phyloP scores from a whole-genome alignment of 2,888 invertebrate genomes.

The Druceiella hillmani region DNA sequence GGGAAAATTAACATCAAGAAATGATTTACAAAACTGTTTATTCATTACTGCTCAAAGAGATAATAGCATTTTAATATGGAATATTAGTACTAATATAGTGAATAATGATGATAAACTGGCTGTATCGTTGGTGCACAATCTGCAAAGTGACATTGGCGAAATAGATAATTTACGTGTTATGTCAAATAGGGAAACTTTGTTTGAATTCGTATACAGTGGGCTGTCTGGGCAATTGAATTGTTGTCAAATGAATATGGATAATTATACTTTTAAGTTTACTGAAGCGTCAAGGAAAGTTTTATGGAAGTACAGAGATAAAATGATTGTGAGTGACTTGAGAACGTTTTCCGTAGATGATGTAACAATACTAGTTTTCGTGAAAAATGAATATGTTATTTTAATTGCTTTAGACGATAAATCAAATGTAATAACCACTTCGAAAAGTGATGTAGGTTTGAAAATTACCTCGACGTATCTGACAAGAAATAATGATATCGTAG shows the following conservation, averaged over 20 bases:
- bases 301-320: conserved; percentile 38
- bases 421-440: conserved; percentile 29
- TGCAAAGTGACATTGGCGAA: conserved; percentile 28
- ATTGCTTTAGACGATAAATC: conserved; percentile 30
- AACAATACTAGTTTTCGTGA: conserved; percentile 32
- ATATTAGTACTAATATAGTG: conserved; percentile 21
- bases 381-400: conserved; percentile 37
- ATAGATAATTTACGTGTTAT: conserved; percentile 33
- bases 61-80: conserved; percentile 35
- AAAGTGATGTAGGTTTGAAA: conserved; percentile 38
- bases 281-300: conserved; percentile 24
- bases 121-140: conserved; percentile 24
- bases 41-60: conserved; percentile 40
- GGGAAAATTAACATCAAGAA: conserved; percentile 28
- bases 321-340: conserved; percentile 30
- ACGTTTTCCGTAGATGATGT: conserved; percentile 27
- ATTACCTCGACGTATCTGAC: too few relatives aligned
- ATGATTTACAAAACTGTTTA: conserved; percentile 27
- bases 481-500: too few relatives aligned
- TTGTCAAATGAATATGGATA: conserved; percentile 28
- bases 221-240: conserved; percentile 31
- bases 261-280: conserved; percentile 25
- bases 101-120: conserved; percentile 18
- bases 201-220: conserved; percentile 32
- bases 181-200: conserved; percentile 23